These are phyloP conservation scores for Lucilia sericata DNA, from an alignment of 1,140 invertebrate genomes.

Conservation along the genomic window DNA sequence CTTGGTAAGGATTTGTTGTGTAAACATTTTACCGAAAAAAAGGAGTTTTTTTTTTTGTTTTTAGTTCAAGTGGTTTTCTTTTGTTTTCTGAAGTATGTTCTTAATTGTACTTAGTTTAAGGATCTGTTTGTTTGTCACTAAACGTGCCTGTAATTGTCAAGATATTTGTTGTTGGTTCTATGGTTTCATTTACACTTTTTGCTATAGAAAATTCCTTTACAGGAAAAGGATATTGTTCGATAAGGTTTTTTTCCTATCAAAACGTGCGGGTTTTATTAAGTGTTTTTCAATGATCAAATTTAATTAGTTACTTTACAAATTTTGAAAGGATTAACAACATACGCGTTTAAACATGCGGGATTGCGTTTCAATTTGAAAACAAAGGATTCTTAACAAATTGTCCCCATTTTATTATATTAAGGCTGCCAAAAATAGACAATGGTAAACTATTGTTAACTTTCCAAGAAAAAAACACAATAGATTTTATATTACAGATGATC, in stretches of 20 bases:
- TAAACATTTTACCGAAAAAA: no score
- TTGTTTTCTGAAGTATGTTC: not conserved
- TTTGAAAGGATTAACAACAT: not conserved
- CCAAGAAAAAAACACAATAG: no score
- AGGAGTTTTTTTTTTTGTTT: not conserved
- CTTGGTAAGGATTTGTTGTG: no score
- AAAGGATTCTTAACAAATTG: no score
- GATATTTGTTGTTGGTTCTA: not conserved
- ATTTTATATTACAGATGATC: no score
- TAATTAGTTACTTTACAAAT: not conserved
- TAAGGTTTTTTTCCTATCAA: not conserved
- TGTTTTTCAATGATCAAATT: not conserved
- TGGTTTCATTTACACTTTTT: constrained; percentile 2
- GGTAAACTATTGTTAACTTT: no score
- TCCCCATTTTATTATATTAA: no score
- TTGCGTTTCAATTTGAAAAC: no score
- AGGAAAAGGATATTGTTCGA: not conserved
- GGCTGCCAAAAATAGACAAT: no score
- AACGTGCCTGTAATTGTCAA: not conserved
- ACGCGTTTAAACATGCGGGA: no score
- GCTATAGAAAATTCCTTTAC: not conserved
- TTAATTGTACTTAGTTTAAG: not conserved
- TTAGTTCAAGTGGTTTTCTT: constrained; percentile 36
- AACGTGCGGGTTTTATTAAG: constrained; percentile 15
- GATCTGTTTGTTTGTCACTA: constrained; percentile 18